Base-by-base conservation (phyloP, 2,797 vertebrate genomes). In the Galaxias olidus region DNA sequence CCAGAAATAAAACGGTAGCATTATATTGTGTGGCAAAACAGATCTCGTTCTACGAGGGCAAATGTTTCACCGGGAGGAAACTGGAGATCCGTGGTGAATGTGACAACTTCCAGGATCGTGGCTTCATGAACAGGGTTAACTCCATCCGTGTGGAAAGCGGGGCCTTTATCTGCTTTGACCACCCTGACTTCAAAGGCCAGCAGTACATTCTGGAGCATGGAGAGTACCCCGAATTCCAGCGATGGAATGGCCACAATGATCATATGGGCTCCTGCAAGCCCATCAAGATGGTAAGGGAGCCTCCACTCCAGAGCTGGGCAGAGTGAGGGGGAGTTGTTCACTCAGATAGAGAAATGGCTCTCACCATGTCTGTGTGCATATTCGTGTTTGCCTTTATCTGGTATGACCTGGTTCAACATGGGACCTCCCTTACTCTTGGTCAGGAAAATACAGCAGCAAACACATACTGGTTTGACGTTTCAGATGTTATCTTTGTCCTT, bases 251-350 rank as follows among this genome's bases (percentile, higher is more conserved):
- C 19, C 93, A 90, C 85, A 94, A 93, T 0, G 96, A 97, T 83
- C 96, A 95, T 89, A 93, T 96, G 94, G 95, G 94, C 65, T 96
- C 95, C 86, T 95, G 93, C 78, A 89, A 73, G 68, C 94, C 95
- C 10, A 61, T 96, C 1, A 91, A 91, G 49, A 96, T 96, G 94
- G 94, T 96, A 87, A 82, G 56, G 10, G 40, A 3, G 49, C 1
- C 8, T 48, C 19, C 43, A 45, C 43, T 18, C 8, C 42, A 17
- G 42, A 10, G 56, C 44, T 15, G 10, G 19, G 8, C 56, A 12
- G 41, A 17, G 3, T 10, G 12, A 55, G 9, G 8, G 53, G 18
- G 53, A 55, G 20, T 30, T 40, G 53, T 18, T 1, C 20, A 55
- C n/a, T n/a, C n/a, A n/a, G n/a, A n/a, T n/a, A n/a, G n/a, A n/a